Conservation (phyloP, 2,797 vertebrate genomes). For the Syngnathus rostellatus region DNA sequence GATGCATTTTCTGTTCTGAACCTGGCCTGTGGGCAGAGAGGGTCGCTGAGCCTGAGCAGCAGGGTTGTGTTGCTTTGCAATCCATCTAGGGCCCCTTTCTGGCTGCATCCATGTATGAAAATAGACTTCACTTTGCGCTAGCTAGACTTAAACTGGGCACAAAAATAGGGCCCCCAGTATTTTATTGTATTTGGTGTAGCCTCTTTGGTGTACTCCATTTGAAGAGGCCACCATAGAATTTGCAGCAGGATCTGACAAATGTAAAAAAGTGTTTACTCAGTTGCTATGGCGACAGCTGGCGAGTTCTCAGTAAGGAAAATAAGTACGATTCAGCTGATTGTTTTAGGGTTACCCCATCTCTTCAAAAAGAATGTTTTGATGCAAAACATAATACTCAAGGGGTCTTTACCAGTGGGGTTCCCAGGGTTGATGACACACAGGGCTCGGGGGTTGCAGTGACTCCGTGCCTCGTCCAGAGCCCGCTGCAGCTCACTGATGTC, state of each 20-base stretch:
- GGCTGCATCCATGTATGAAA: not conserved
- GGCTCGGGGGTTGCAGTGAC: conserved; percentile 73
- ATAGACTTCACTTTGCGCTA: no score
- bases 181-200: not conserved
- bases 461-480: conserved; percentile 67
- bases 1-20: conserved; percentile 83
- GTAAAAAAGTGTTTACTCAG: not conserved
- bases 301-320: not conserved
- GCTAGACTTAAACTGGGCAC: no score
- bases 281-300: not conserved
- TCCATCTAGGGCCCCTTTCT: conserved; percentile 48
- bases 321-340: not conserved
- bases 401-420: conserved; percentile 79
- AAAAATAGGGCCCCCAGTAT: not conserved
- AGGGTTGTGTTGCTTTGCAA: conserved; percentile 20
- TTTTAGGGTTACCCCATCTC: not conserved
- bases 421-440: conserved; percentile 90
- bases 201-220: not conserved
- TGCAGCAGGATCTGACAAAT: not conserved
- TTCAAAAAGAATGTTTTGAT: not conserved
- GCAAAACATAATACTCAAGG: not conserved
- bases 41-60: not conserved
- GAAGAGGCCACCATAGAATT: not conserved
- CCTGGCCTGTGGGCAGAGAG: conserved; percentile 73
- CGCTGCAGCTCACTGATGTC: conserved; percentile 76